A percentile compares a stretch with the other conserved stretches of the same genome.
phyloP scores from a whole-genome alignment of 2,113 vertebrate genomes.

The Acrocephalus kingi region DNA sequence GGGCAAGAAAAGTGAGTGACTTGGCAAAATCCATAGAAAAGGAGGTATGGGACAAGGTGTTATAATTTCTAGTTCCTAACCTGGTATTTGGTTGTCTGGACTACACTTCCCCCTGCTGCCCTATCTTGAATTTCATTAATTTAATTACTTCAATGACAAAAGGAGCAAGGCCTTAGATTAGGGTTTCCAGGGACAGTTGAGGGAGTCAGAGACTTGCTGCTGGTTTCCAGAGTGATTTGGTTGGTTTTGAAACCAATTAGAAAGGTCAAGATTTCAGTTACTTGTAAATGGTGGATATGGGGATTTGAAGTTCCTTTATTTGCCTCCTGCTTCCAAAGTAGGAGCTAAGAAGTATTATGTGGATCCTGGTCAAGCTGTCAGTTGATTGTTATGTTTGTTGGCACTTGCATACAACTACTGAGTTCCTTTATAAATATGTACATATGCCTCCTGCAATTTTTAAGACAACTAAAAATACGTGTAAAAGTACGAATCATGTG shows the following conservation, averaged over 20 bases:
- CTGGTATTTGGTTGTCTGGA: not conserved
- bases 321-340: not conserved
- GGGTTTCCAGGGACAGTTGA: not conserved
- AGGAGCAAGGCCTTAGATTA: not conserved
- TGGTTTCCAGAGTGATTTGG: not conserved
- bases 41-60: not conserved
- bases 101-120: not conserved
- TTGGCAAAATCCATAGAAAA: not conserved
- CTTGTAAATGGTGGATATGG: not conserved
- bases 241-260: not conserved
- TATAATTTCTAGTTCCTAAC: not conserved
- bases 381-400: not conserved
- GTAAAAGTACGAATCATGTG: not conserved
- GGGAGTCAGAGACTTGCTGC: not conserved
- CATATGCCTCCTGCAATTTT: not conserved
- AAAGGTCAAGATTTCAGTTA: not conserved
- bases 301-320: not conserved
- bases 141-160: not conserved
- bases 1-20: not conserved
- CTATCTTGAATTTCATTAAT: not conserved
- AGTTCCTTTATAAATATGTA: not conserved
- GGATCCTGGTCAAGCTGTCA: not conserved
- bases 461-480: not conserved
- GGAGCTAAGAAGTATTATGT: not conserved
- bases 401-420: not conserved